phyloP scores from a whole-genome alignment of 2,888 invertebrate species.

The Rotaria sp. region DNA sequence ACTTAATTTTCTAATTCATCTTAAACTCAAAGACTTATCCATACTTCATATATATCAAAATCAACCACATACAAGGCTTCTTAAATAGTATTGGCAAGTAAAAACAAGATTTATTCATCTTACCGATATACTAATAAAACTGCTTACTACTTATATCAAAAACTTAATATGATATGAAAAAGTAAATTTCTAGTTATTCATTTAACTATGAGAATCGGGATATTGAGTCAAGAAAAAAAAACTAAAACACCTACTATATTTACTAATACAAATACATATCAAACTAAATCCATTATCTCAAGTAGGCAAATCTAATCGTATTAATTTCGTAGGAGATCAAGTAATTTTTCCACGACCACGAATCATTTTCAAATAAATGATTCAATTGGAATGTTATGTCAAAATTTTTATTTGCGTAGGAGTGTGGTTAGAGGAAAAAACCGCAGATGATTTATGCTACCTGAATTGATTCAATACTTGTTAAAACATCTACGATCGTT shows the following conservation, averaged over 20 bases:
- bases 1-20: neutral
- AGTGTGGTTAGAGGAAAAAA: neutral
- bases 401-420: neutral
- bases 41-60: neutral
- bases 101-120: neutral
- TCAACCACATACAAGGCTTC: neutral
- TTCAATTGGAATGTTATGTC: neutral
- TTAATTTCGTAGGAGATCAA: neutral
- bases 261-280: neutral
- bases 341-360: neutral
- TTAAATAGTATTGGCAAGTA: neutral
- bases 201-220: too few species aligned
- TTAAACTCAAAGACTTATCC: neutral
- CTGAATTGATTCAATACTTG: neutral
- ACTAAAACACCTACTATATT: too few species aligned
- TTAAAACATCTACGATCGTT: neutral
- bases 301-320: neutral
- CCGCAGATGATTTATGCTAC: neutral
- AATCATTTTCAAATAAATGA: neutral
- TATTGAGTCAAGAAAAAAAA: too few species aligned
- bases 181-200: too few species aligned
- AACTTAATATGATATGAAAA: too few species aligned
- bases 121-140: too few species aligned
- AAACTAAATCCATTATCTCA: neutral
- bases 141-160: too few species aligned